Evolutionary conservation across 2,888 invertebrate species (phyloP), one percentile per base, ranked within the genome.

Genomic region (Cyaniris semiargus): DNA sequence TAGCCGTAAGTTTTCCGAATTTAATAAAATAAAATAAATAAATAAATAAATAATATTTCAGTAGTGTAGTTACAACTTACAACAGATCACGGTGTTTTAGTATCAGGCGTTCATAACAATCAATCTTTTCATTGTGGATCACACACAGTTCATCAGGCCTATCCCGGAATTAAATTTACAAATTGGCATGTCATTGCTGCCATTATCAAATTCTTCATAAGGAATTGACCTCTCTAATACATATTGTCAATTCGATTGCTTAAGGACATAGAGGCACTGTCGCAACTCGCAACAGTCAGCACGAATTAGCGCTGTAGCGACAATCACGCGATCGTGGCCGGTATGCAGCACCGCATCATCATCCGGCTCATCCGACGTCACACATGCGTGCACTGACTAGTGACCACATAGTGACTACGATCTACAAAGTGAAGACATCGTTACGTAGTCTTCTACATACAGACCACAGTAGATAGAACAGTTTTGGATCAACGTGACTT

Each of bases 301-400:
- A 6, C 15, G 27, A 66, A 66, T 66, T 66, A 66, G 66, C 66
- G 6, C 66, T 23, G 1, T 13, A 66, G 15, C 27, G 66, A 13
- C 23, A 15, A 66, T 18, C 66, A 66, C 27, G 66, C 15, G 66
- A 27, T 27, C 8, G 66, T 66, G 15, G 18, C 66, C 66, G 66
- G 66, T 27, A 66, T 66, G 66, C 66, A 66, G 27, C 27, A 21
- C 66, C 6, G 23, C 23, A 66, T 15, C 66, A 66, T 66, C 66
- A 18, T 31, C 27, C 66, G 66, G 27, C 27, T 66, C 66, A 23
- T 66, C 15, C 27, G 66, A 66, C 66, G 27, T 66, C 66, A 66
- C 66, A 66, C 66, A 66, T 66, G 66, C 66, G 27, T 66, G 66
- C 66, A 27, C 66, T 66, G 15, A 66, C 53, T 53, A 53, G 53